These are phyloP conservation scores for Eubasilissa splendida DNA, from an alignment of 2,888 invertebrate genomes.

Conservation along the genomic window DNA sequence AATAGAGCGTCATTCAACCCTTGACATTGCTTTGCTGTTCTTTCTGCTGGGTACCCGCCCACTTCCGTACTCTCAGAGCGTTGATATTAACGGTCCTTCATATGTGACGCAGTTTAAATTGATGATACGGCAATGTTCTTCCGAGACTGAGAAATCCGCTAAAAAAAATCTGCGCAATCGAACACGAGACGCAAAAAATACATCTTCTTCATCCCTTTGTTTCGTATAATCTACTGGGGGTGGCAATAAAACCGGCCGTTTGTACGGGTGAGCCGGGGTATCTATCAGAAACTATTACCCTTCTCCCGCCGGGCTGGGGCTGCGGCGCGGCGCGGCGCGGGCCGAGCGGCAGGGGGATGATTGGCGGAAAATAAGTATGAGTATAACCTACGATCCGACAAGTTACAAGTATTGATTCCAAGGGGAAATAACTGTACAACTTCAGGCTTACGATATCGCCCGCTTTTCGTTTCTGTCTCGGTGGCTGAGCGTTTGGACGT, in stretches of 20 bases:
- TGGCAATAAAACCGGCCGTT: conserved; percentile 36
- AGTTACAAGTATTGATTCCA: conserved; percentile 34
- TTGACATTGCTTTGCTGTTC: not conserved
- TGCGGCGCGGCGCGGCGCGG: not conserved
- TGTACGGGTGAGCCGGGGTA: conserved; percentile 28
- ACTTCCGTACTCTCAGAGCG: too few species aligned
- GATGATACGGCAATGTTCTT: too few species aligned
- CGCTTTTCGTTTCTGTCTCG: too few species aligned
- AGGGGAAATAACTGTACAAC: conserved; percentile 4
- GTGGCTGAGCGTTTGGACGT: too few species aligned
- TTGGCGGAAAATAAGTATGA: conserved; percentile 39
- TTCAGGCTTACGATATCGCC: not conserved
- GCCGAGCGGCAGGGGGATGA: conserved; percentile 10
- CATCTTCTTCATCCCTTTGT: conserved; percentile 26
- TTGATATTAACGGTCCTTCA: not conserved
- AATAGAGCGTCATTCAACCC: too few species aligned
- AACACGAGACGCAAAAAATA: not conserved
- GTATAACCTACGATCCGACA: conserved; percentile 34
- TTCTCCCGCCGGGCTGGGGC: conserved; percentile 4
- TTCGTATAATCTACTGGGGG: conserved; percentile 25
- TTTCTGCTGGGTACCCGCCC: not conserved
- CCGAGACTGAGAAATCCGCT: not conserved
- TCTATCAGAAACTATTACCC: conserved; percentile 40
- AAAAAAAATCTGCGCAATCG: not conserved
- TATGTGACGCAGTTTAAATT: not conserved